These are phyloP conservation scores for Macrocentrus cingulum DNA, from an alignment of 1,140 invertebrate species.

Conservation along the genomic window DNA sequence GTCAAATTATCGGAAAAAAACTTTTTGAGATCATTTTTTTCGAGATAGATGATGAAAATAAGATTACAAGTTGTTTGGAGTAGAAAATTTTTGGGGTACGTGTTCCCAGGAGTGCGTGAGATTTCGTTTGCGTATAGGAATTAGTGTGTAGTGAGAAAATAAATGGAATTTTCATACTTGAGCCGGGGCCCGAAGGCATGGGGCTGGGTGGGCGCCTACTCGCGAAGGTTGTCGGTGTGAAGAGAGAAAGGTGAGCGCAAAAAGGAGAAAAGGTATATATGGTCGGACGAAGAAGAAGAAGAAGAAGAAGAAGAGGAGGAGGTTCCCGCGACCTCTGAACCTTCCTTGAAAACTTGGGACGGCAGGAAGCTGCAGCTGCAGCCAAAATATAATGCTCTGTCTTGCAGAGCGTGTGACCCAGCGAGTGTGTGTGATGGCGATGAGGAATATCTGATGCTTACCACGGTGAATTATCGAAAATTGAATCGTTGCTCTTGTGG, in stretches of 20 bases:
- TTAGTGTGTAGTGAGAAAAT: slow-evolving; percentile 2
- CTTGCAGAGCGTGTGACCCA: slow-evolving; percentile 11
- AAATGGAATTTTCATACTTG: slow-evolving; percentile 8
- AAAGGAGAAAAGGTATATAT: slow-evolving; percentile 1
- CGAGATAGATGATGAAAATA: too few relatives aligned
- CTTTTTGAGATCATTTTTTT: too few relatives aligned
- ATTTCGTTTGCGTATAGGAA: too few relatives aligned
- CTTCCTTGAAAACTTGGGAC: slow-evolving; percentile 29
- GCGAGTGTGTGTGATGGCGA: background rate
- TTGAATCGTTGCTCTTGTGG: slow-evolving; percentile 7
- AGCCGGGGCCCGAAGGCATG: background rate
- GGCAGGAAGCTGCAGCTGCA: slow-evolving; percentile 17
- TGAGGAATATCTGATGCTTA: slow-evolving; percentile 10
- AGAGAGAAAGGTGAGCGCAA: slow-evolving; percentile 12
- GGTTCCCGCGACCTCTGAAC: slow-evolving; percentile 36
- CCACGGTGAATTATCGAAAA: slow-evolving; percentile 12
- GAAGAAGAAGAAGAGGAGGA: slow-evolving; percentile 15
- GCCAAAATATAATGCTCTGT: slow-evolving; percentile 10
- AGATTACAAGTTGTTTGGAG: too few relatives aligned
- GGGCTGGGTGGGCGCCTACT: slow-evolving; percentile 4
- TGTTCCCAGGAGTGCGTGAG: too few relatives aligned
- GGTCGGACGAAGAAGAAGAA: slow-evolving; percentile 1
- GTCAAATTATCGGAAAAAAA: too few relatives aligned
- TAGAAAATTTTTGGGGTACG: too few relatives aligned
- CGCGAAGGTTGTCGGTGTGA: slow-evolving; percentile 15